Base-by-base conservation (phyloP, 2,888 invertebrate genomes). In the Catocala nupta region DNA sequence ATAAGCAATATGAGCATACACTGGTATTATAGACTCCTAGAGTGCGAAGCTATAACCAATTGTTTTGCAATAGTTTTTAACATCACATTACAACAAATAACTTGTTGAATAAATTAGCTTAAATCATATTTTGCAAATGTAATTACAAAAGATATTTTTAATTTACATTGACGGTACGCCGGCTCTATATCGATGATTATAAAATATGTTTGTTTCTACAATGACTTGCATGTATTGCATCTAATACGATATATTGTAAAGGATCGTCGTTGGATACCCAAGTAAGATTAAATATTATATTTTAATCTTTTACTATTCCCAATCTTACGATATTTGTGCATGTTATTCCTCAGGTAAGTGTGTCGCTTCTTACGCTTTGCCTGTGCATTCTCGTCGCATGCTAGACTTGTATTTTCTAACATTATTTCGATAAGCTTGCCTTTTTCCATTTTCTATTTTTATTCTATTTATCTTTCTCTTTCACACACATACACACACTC, bases 201-300 rank as follows among this genome's bases (percentile, higher is more conserved):
- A 71, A 67, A 75, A 77, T 72, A 84, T 89, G 86, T 90, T 84
- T 86, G 81, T 83, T 84, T 85, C 81, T 74, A 85, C 81, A 78
- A 83, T 80, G 80, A 81, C 75, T 82, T 92, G 91, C 92, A 91
- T 92, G 91, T 87, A 80, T 80, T 75, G 85, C 85, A 81, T 85
- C 79, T 78, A 74, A 75, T 78, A 77, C 73, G 64, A 80, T 82
- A 79, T 75, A 78, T 83, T 90, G 87, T 90, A 84, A 90, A 90
- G 91, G 93, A 94, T 93, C 93, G 93, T 94, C 93, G 93, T 92
- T 90, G 93, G 93, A 93, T 84, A 87, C 86, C 88, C 93, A 91
- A 93, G 93, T 93, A 92, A 94, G 93, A 90, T 87, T 87, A 84
- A 87, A 89, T 83, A 83, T 81, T 83, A 85, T 82, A 80, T 79